These are phyloP conservation scores for Plagiodera versicolora DNA, from an alignment of 2,888 invertebrate genomes.

Conservation along the genomic window DNA sequence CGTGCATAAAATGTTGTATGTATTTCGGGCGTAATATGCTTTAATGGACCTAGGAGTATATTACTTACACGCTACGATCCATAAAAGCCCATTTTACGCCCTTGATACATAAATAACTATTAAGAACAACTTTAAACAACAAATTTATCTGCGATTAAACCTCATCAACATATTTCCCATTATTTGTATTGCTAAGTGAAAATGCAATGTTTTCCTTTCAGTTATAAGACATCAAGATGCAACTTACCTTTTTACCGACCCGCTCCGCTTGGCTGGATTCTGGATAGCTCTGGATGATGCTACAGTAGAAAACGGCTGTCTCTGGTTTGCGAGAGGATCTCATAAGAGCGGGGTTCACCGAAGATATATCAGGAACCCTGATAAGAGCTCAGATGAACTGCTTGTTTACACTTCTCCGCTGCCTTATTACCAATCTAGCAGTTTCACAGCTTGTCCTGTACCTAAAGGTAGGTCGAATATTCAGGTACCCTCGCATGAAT, in stretches of 20 bases:
- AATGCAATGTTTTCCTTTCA: conserved; percentile 49
- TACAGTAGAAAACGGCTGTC: conserved; percentile 89
- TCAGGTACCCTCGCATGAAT: no score
- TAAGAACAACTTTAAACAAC: no score
- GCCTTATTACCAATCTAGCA: conserved; percentile 70
- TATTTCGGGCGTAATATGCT: no score
- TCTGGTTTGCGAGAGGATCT: conserved; percentile 90
- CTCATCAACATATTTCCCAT: no score
- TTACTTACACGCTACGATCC: no score
- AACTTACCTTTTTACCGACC: conserved; percentile 84
- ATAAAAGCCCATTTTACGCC: no score
- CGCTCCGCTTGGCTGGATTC: conserved; percentile 79
- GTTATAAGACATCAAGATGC: conserved; percentile 85
- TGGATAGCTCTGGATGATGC: conserved; percentile 98
- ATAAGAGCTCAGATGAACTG: conserved; percentile 61
- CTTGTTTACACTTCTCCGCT: conserved; percentile 71
- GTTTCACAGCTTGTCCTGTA: conserved; percentile 78
- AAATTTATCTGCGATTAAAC: no score
- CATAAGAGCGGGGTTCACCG: conserved; percentile 83
- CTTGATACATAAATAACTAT: no score
- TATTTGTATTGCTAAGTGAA: no score
- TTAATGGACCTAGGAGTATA: no score
- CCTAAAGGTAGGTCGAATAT: conserved; percentile 72
- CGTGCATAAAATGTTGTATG: no score
- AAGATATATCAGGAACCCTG: conserved; percentile 70